Base-by-base conservation (phyloP, 2,888 invertebrate genomes). In the Panorpa germanica region DNA sequence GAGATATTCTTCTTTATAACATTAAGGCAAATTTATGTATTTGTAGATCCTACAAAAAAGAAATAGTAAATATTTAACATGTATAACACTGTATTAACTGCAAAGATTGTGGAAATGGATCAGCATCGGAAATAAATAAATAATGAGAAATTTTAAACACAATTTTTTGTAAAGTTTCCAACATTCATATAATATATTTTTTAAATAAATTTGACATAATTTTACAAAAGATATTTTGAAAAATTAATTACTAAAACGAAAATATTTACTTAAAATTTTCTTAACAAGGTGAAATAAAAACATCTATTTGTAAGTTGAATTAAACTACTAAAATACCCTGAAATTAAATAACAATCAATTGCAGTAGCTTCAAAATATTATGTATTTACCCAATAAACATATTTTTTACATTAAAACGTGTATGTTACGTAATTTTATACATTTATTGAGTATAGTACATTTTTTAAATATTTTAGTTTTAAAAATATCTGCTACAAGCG, bases 261-360 rank as follows among this genome's bases (percentile, higher is more conserved):
- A 3, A 19, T 18, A 28, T 21, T 13, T 7, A 11, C 10, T 15
- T 5, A 11, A 21, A 15, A 24, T 21, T 22, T 16, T 18, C 10
- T 14, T 18, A n/a, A 17, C 20, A 28, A 12, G 11, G 32, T 32
- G 32, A 28, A 32, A n/a, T n/a, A n/a, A n/a, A n/a, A n/a, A n/a
- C n/a, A n/a, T n/a, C n/a, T n/a, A n/a, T n/a, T n/a, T n/a, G n/a
- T 25, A 9, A 11, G 15, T 12, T 25, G 10, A 10, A 8, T 13
- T 25, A 9, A 25, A 16, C 18, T 16, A 16, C 20, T 28, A 16
- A 21, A 9, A 18, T 11, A 28, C 12, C 19, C 28, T 16, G 18
- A 18, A 16, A 28, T 28, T 14, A 15, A 13, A n/a, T 18, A 21
- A 21, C 17, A 2, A 25, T 25, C 10, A 26, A 25, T 16, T 11